phyloP scores from a whole-genome alignment of 1,140 invertebrate species.

The Pseudomyrmex cubaensis region DNA sequence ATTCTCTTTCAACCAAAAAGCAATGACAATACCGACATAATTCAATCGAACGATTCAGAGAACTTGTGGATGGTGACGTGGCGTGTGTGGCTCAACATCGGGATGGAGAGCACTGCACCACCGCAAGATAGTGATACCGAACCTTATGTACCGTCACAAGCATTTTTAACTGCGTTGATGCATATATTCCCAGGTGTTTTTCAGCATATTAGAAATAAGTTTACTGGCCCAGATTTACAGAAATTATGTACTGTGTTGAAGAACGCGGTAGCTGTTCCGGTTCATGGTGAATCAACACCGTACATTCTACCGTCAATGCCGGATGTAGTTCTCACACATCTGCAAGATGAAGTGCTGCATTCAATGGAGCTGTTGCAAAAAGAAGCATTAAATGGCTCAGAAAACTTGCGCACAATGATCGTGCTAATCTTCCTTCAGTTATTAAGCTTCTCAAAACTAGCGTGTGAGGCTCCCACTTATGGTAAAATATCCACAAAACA shows the following conservation, averaged over 20 bases:
- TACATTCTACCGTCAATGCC: conserved; percentile 91
- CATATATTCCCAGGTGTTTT: conserved; percentile 98
- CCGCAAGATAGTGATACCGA: conserved; percentile 87
- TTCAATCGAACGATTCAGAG: conserved; percentile 84
- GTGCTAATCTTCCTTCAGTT: conserved; percentile 93
- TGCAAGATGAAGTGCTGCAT: conserved; percentile 93
- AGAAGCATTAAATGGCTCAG: conserved; percentile 89
- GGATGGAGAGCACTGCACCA: conserved; percentile 90
- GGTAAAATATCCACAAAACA: conserved; percentile 86
- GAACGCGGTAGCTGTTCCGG: conserved; percentile 92
- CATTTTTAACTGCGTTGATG: conserved; percentile 96
- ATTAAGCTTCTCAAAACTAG: conserved; percentile 90
- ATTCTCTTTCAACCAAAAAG: conserved; percentile 90
- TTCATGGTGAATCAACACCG: conserved; percentile 93
- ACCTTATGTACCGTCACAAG: conserved; percentile 94
- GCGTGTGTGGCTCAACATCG: conserved; percentile 95
- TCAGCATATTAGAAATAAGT: conserved; percentile 94
- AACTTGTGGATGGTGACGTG: conserved; percentile 92
- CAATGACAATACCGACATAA: conserved; percentile 79
- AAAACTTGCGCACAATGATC: conserved; percentile 89
- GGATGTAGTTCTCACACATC: conserved; percentile 91
- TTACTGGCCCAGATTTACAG: conserved; percentile 91
- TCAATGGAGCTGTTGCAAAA: conserved; percentile 93
- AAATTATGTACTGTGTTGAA: conserved; percentile 92
- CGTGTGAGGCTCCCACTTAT: conserved; percentile 89